These are phyloP conservation scores for Arctocebus calabarensis DNA, from an alignment of 2,797 vertebrate species.

Conservation along the genomic window DNA sequence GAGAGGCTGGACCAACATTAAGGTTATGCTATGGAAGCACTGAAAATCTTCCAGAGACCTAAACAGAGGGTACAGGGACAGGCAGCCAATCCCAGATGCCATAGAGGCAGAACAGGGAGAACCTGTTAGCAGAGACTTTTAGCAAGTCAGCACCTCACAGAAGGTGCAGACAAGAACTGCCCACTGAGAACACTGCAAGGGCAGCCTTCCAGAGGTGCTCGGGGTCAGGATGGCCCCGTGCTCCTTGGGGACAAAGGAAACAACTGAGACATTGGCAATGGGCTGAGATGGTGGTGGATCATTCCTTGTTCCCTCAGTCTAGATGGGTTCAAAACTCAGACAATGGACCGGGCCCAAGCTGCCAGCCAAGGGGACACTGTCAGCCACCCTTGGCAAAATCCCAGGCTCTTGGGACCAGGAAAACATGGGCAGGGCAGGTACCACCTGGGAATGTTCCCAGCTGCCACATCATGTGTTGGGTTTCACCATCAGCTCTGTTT, in stretches of 20 bases:
- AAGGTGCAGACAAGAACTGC: fast-evolving
- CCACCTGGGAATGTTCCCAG: fast-evolving
- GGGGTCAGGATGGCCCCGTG: fast-evolving
- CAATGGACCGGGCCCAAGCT: too few relatives aligned
- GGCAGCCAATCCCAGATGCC: neutral
- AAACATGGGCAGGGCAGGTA: neutral
- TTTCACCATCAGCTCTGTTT: fast-evolving
- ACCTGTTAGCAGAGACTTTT: fast-evolving
- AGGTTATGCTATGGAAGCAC: neutral
- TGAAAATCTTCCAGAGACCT: neutral
- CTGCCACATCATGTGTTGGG: fast-evolving
- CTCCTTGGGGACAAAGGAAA: neutral
- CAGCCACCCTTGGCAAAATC: neutral
- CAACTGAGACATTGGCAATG: fast-evolving
- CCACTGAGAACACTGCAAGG: fast-evolving
- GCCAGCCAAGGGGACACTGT: neutral
- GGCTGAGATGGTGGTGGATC: neutral
- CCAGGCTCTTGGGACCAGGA: neutral
- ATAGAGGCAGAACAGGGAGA: neutral
- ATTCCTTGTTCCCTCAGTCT: neutral
- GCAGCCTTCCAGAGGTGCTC: fast-evolving
- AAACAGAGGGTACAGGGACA: fast-evolving
- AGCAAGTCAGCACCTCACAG: fast-evolving
- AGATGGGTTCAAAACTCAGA: neutral
- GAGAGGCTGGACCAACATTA: too few relatives aligned